Evolutionary conservation across 2,113 vertebrate species (phyloP).

Genomic region (Tupaia tana): DNA sequence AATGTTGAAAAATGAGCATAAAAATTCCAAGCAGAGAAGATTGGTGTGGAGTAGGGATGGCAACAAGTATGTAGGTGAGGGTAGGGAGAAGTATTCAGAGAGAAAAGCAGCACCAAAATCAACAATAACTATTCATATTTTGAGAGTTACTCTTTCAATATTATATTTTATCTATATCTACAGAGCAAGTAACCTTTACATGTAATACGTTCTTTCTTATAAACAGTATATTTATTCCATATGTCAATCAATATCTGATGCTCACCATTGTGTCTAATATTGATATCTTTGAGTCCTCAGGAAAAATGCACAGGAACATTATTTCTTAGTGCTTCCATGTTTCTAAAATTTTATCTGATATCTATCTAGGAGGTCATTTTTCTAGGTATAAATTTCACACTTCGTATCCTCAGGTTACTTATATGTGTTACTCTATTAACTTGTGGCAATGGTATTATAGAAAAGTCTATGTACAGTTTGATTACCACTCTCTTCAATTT

Average conservation of each 20-base stretch:
- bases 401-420: slow-evolving; percentile 22
- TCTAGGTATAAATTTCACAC: not conserved
- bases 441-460: not conserved
- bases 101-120: not conserved
- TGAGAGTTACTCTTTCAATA: not conserved
- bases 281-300: not conserved
- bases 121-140: not conserved
- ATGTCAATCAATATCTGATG: not conserved
- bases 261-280: not conserved
- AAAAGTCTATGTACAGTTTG: not conserved
- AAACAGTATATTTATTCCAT: not conserved
- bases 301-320: not conserved
- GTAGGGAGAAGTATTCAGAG: not conserved
- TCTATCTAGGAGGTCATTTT: not conserved
- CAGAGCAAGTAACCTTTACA: not conserved
- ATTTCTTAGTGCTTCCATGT: not conserved
- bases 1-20: not conserved
- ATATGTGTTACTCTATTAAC: not conserved
- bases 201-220: not conserved
- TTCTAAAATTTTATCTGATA: not conserved
- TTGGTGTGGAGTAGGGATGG: fast-evolving
- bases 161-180: not conserved
- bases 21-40: not conserved
- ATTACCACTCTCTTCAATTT: not conserved
- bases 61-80: not conserved